Evolutionary conservation across 2,797 vertebrate species (phyloP).

Genomic region (Philypnodon macrostomus): DNA sequence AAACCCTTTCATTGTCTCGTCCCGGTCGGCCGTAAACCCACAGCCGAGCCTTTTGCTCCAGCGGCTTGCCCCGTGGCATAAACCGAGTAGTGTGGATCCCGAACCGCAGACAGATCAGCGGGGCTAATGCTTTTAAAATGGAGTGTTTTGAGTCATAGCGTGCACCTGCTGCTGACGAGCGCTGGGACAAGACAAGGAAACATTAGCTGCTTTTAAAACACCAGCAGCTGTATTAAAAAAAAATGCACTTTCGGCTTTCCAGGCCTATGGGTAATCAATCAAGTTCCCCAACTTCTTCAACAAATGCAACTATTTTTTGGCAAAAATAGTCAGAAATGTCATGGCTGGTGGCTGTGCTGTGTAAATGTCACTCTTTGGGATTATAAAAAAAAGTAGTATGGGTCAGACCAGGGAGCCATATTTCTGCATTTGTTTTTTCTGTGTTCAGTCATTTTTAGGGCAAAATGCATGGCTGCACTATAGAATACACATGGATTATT

Average conservation of each 20-base stretch:
- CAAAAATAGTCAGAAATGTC: slow-evolving; percentile 43
- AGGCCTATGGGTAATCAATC: slow-evolving; percentile 40
- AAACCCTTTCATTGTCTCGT: no score
- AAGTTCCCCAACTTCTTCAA: slow-evolving; percentile 19
- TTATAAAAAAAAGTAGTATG: slow-evolving; percentile 53
- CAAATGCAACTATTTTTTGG: slow-evolving; percentile 27
- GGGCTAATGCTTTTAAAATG: not conserved
- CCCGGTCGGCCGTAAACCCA: not conserved
- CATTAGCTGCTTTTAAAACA: slow-evolving; percentile 1
- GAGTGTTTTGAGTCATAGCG: not conserved
- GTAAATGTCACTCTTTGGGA: slow-evolving; percentile 53
- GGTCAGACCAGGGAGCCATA: slow-evolving; percentile 31
- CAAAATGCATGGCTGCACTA: no score
- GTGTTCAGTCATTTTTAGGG: slow-evolving; percentile 6
- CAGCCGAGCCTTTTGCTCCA: not conserved
- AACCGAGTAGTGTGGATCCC: not conserved
- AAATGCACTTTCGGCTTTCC: slow-evolving; percentile 13
- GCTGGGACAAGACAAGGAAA: slow-evolving; percentile 22
- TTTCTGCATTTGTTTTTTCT: slow-evolving; percentile 36
- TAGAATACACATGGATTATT: no score
- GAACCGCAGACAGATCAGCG: slow-evolving; percentile 2
- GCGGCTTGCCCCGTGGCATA: slow-evolving; percentile 1
- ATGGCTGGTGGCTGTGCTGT: slow-evolving; percentile 43
- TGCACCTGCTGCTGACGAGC: slow-evolving; percentile 10
- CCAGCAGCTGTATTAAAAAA: not conserved